A percentile compares a stretch with the other conserved stretches of the same genome.
These are phyloP conservation scores for Oceanodroma tethys DNA, from an alignment of 2,113 vertebrate genomes.

Conservation along the genomic window DNA sequence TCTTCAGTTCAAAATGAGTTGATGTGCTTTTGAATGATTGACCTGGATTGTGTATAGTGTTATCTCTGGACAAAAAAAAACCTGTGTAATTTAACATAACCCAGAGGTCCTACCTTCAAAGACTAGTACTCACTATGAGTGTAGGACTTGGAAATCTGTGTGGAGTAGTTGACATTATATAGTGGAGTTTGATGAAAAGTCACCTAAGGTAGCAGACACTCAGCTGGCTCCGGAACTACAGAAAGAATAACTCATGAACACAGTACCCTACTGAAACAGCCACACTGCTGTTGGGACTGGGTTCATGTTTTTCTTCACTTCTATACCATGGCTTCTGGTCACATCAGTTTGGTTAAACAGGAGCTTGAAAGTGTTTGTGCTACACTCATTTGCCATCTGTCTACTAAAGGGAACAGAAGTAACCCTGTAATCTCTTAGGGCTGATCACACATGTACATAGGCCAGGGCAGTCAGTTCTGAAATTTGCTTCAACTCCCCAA, in stretches of 20 bases:
- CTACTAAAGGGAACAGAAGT: not conserved
- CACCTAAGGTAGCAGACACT: not conserved
- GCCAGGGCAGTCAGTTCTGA: not conserved
- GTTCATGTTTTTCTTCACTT: not conserved
- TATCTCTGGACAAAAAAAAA: not conserved
- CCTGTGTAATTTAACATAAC: not conserved
- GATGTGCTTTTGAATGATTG: not conserved
- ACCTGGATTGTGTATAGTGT: not conserved
- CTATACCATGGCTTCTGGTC: not conserved
- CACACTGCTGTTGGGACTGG: fast-evolving
- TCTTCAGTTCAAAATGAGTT: not conserved
- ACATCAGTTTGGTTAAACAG: not conserved
- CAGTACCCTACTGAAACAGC: fast-evolving
- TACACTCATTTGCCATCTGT: not conserved
- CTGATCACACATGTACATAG: not conserved
- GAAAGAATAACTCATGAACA: not conserved
- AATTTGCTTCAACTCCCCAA: not conserved
- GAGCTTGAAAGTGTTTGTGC: not conserved
- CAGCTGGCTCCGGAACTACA: not conserved
- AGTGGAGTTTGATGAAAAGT: not conserved
- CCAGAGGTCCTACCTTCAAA: not conserved
- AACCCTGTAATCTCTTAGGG: not conserved
- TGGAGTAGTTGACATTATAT: not conserved
- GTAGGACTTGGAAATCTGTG: not conserved
- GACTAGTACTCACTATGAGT: not conserved